Base-by-base conservation (phyloP, 2,113 vertebrate species). In the Siniperca chuatsi region DNA sequence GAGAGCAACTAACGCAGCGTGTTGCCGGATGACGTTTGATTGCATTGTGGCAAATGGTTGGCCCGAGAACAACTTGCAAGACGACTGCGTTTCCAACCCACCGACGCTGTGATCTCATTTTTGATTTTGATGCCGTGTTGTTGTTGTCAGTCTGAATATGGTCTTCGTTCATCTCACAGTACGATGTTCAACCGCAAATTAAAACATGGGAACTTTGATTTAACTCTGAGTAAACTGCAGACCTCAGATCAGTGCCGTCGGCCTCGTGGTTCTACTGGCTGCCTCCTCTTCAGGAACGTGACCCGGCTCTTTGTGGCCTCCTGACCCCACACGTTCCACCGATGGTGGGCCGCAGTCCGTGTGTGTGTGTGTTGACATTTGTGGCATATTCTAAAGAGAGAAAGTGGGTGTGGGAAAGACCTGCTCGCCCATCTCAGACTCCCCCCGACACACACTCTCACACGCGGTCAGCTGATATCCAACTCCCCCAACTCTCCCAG, bases 381-480 rank as follows among this genome's bases (percentile, higher is more conserved):
- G 76, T 76, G 80, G 69, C 78, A 75, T 81, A 88, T 91, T 90
- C 88, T 90, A 82, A 82, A 89, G 72, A 74, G 80, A 83, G 88
- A 82, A 57, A 75, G 92, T 85, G 84, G 90, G 90, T 88, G 90
- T 90, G 92, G 87, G 90, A 92, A 91, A 75, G 83, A 89, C 86
- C 89, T 85, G 78, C 82, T 68, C 69, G 42, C 69, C 78, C 83
- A 46, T 60, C 79, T 72, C 71, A 54, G 52, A 67, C 81, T 68
- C 82, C 78, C 79, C 62, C 15, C 42, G 40, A 86, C 68, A 40
- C 90, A 72, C 79, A 78, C 85, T 35, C 64, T 57, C 84, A 75
- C 85, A 81, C 75, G 40, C 78, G 9, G 67, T 93, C 87, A 92
- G 85, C 90, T 93, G 87, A 88, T 79, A 54, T 52, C 52, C 8